These are phyloP conservation scores for Macropodus opercularis DNA, from an alignment of 2,797 vertebrate genomes.

Conservation along the genomic window DNA sequence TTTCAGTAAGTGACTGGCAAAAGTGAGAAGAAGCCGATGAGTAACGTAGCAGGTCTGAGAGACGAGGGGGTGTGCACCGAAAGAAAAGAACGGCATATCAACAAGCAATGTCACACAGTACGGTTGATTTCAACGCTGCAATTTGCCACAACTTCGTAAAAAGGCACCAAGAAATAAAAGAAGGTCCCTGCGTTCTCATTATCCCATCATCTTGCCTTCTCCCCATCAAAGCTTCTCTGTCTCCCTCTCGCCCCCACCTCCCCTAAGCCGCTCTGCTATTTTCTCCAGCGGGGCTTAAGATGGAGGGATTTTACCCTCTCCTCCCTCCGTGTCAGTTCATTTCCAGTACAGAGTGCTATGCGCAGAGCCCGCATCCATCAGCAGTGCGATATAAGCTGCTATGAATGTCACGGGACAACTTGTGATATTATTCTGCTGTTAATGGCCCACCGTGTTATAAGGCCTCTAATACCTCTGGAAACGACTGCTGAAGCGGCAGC, in stretches of 20 bases:
- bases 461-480: constrained; percentile 64
- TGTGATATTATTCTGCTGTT: constrained; percentile 73
- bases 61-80: constrained; percentile 18
- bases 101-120: constrained; percentile 76
- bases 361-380: constrained; percentile 58
- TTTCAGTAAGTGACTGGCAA: constrained; percentile 16
- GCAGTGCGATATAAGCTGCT: constrained; percentile 69
- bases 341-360: constrained; percentile 48
- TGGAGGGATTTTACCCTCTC: constrained; percentile 63
- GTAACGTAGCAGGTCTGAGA: constrained; percentile 42
- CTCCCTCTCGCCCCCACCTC: constrained; percentile 27
- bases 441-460: constrained; percentile 62
- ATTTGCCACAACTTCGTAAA: constrained; percentile 36
- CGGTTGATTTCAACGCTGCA: constrained; percentile 36
- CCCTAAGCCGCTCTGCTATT: constrained; percentile 68
- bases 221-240: constrained; percentile 50
- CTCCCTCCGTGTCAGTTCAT: constrained; percentile 54
- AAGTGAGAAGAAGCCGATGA: constrained; percentile 29
- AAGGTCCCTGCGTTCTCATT: constrained; percentile 51
- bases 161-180: not conserved
- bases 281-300: constrained; percentile 61
- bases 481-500: constrained; percentile 57
- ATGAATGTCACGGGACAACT: constrained; percentile 69
- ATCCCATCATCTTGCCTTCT: constrained; percentile 57
- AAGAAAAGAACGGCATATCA: constrained; percentile 45